A percentile compares a stretch with the other conserved stretches of the same genome.
Conservation (phyloP, 92 coral and sea anemone genomes). For the Umimayanthus kanabou region DNA sequence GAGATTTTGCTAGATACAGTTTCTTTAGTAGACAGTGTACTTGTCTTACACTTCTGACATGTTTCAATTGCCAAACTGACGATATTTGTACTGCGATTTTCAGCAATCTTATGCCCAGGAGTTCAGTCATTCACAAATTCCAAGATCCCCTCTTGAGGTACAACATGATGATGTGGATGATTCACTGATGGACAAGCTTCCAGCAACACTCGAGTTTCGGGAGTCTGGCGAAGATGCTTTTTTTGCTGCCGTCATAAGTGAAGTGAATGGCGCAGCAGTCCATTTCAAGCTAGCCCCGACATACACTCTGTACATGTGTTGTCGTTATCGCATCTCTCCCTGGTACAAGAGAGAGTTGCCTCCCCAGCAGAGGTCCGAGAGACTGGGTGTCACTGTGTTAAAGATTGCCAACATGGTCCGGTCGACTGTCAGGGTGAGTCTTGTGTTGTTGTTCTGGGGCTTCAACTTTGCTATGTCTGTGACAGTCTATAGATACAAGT, state of each 20-base stretch:
- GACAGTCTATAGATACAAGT: too few relatives aligned
- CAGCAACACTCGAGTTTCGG: slow-evolving; percentile 89
- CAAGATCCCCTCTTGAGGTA: slow-evolving; percentile 38
- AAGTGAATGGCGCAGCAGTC: slow-evolving; percentile 96
- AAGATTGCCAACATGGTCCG: slow-evolving; percentile 98
- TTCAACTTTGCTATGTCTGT: too few relatives aligned
- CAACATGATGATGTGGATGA: slow-evolving; percentile 57
- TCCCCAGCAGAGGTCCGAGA: slow-evolving; percentile 79
- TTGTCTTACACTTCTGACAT: background rate
- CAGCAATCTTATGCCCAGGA: slow-evolving; percentile 15
- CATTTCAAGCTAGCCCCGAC: slow-evolving; percentile 98
- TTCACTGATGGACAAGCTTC: slow-evolving; percentile 78
- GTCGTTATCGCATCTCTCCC: slow-evolving; percentile 97
- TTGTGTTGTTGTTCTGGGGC: background rate
- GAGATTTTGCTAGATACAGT: too few relatives aligned
- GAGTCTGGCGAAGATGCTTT: slow-evolving; percentile 99
- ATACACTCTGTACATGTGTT: slow-evolving; percentile 97
- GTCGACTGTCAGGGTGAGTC: slow-evolving; percentile 91
- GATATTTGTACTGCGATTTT: background rate
- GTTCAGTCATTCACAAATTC: slow-evolving; percentile 28
- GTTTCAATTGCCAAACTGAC: background rate
- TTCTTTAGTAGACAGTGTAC: too few relatives aligned
- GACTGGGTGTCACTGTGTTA: slow-evolving; percentile 77
- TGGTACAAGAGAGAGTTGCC: slow-evolving; percentile 84
- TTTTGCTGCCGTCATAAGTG: slow-evolving; percentile 97